phyloP scores from a whole-genome alignment of 2,888 invertebrate genomes.

The Stratiomys singularior region DNA sequence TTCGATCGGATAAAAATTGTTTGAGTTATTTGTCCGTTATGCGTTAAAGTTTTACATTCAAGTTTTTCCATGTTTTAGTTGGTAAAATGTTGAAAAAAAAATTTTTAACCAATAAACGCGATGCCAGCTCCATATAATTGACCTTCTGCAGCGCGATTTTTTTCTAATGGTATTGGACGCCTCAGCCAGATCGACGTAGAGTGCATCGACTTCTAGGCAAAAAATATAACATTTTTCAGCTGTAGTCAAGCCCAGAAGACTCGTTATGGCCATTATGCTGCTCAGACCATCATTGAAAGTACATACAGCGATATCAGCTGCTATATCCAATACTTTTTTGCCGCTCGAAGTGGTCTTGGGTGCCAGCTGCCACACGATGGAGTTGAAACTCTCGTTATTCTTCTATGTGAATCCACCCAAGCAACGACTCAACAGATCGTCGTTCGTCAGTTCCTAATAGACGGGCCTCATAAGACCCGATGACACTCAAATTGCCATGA shows the following conservation, averaged over 20 bases:
- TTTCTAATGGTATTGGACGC: neutral
- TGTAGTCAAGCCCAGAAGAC: neutral
- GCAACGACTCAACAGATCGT: too few species aligned
- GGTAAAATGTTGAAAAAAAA: constrained; percentile 1
- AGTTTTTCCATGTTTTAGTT: neutral
- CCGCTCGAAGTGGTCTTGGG: constrained; percentile 3
- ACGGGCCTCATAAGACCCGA: neutral
- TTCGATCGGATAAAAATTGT: constrained; percentile 6
- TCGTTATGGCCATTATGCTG: neutral
- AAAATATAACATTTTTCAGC: neutral
- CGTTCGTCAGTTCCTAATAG: neutral
- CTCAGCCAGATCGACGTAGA: neutral
- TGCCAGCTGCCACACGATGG: constrained; percentile 3
- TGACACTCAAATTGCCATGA: too few species aligned
- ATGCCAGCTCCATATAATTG: constrained; percentile 14
- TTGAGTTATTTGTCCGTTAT: neutral
- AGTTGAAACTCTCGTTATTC: neutral
- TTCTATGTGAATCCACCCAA: too few species aligned
- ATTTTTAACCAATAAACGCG: neutral
- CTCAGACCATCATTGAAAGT: too few species aligned
- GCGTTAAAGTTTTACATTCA: constrained; percentile 11
- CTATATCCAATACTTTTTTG: constrained; percentile 1
- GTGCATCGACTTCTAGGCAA: constrained; percentile 6
- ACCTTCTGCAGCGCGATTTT: neutral
- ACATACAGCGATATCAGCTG: too few species aligned